Conservation (phyloP, 2,113 vertebrate genomes). For the Caretta caretta region DNA sequence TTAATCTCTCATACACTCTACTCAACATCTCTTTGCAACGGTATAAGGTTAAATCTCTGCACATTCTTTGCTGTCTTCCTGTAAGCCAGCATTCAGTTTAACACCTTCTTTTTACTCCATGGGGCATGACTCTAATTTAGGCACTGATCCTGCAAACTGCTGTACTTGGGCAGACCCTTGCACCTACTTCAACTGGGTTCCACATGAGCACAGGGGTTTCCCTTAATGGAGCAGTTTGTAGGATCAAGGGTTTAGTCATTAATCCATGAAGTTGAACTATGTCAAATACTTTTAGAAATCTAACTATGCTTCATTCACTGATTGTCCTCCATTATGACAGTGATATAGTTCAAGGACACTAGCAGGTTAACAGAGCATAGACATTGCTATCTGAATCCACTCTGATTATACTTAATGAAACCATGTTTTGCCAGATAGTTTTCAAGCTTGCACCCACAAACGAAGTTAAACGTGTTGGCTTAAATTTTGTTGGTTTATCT, state of each 20-base stretch:
- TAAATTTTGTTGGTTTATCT: slow-evolving; percentile 16
- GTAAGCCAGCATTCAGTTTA: too few relatives aligned
- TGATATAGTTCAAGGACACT: not conserved
- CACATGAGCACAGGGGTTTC: not conserved
- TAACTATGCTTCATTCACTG: not conserved
- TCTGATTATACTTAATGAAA: accelerated
- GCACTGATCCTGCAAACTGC: not conserved
- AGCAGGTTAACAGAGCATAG: not conserved
- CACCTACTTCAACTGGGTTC: not conserved
- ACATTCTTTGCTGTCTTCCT: too few relatives aligned
- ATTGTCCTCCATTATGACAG: too few relatives aligned
- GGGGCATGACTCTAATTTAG: not conserved
- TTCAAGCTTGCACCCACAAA: not conserved
- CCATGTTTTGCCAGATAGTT: accelerated
- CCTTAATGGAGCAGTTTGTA: not conserved
- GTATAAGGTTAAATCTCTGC: too few relatives aligned
- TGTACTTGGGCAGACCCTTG: not conserved
- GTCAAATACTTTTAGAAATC: not conserved
- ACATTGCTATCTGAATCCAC: accelerated
- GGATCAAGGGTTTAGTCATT: not conserved
- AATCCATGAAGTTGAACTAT: not conserved
- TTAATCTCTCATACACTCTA: too few relatives aligned
- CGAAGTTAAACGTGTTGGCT: not conserved
- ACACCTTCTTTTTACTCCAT: not conserved
- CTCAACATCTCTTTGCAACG: too few relatives aligned